Conservation (phyloP, 2,888 invertebrate genomes). For the Auanema freiburgensis region DNA sequence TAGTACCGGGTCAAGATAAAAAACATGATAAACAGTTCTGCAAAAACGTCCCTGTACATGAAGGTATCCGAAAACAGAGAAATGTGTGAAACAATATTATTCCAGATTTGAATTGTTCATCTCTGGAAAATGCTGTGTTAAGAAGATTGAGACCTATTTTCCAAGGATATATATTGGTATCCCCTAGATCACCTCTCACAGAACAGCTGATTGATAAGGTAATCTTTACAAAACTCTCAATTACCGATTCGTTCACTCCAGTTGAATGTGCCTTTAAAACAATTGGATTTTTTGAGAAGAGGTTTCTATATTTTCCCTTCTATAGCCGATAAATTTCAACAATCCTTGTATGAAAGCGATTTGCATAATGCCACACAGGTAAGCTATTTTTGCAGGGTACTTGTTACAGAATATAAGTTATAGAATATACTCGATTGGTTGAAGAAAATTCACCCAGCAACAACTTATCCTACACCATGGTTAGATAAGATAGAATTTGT, state of each 20-base stretch:
- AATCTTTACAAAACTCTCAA: no score
- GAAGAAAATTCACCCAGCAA: slow-evolving; percentile 3
- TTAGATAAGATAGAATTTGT: slow-evolving; percentile 21
- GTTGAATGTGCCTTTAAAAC: slow-evolving; percentile 42
- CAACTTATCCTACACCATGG: slow-evolving; percentile 16
- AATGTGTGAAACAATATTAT: not conserved
- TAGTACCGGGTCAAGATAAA: slow-evolving; percentile 33
- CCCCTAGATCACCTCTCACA: slow-evolving; percentile 46
- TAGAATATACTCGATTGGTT: slow-evolving; percentile 12
- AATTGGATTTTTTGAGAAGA: slow-evolving; percentile 35
- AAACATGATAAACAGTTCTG: slow-evolving; percentile 30
- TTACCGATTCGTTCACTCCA: slow-evolving; percentile 19
- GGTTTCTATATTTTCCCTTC: slow-evolving; percentile 37
- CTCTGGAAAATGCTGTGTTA: slow-evolving; percentile 24
- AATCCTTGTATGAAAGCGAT: slow-evolving; percentile 48
- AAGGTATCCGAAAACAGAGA: not conserved
- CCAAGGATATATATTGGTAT: slow-evolving; percentile 54
- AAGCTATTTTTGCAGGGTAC: slow-evolving; percentile 8
- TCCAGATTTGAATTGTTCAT: slow-evolving; percentile 32
- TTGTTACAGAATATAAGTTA: slow-evolving; percentile 1
- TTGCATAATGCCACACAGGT: slow-evolving; percentile 46
- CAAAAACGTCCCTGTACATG: slow-evolving; percentile 25
- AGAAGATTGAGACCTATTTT: slow-evolving; percentile 46
- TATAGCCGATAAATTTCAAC: slow-evolving; percentile 46
- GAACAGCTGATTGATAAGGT: slow-evolving; percentile 40